Conservation (phyloP, 2,888 invertebrate genomes). For the Cephus spinipes region DNA sequence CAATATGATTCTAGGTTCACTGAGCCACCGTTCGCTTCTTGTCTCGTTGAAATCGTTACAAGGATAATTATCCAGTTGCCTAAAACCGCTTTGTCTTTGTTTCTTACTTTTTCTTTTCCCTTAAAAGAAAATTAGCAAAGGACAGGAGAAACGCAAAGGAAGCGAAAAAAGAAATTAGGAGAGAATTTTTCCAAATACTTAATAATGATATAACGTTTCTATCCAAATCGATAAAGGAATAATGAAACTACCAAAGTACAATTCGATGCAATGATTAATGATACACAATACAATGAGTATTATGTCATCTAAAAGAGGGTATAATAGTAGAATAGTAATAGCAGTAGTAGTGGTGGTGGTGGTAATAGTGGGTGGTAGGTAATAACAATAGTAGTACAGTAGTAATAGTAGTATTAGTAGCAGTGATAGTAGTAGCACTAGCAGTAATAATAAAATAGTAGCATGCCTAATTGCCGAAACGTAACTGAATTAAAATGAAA, state of each 20-base stretch:
- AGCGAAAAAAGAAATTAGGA: neutral
- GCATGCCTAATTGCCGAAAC: slow-evolving; percentile 19
- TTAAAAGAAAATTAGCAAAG: neutral
- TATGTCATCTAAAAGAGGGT: neutral
- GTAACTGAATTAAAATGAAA: slow-evolving; percentile 49
- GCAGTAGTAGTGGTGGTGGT: too few relatives aligned
- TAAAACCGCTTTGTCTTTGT: slow-evolving; percentile 2
- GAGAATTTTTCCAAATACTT: neutral
- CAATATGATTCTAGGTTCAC: too few relatives aligned
- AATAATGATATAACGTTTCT: too few relatives aligned
- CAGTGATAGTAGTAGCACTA: slow-evolving; percentile 14
- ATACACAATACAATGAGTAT: neutral
- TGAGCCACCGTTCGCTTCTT: too few relatives aligned
- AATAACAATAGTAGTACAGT: too few relatives aligned
- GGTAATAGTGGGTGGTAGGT: too few relatives aligned
- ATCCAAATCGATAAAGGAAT: neutral
- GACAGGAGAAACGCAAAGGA: slow-evolving; percentile 2
- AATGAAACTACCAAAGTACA: neutral
- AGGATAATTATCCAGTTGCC: too few relatives aligned
- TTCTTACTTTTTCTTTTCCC: slow-evolving; percentile 4
- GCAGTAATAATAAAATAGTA: slow-evolving; percentile 29
- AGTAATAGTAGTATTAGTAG: slow-evolving; percentile 5
- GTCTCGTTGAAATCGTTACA: too few relatives aligned
- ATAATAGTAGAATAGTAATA: neutral
- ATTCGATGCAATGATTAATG: neutral